phyloP scores from a whole-genome alignment of 2,888 invertebrate species.

The Drosophila mettleri region DNA sequence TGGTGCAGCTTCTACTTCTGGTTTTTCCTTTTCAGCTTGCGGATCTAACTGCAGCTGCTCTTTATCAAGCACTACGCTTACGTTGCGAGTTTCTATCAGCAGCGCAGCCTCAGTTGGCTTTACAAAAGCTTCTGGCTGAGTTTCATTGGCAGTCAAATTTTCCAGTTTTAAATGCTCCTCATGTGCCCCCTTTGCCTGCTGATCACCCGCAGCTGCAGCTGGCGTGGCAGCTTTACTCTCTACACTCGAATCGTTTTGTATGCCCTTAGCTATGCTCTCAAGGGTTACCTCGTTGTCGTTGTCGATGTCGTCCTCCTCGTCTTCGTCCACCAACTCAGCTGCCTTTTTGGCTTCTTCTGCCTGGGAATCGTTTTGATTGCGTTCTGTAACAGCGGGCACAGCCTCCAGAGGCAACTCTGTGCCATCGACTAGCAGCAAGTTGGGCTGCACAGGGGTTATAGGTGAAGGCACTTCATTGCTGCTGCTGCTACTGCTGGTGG shows the following conservation, averaged over 20 bases:
- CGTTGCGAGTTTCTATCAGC: conserved; percentile 22
- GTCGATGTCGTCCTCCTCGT: conserved; percentile 46
- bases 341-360: conserved; percentile 1
- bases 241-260: conserved; percentile 25
- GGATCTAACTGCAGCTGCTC: neutral
- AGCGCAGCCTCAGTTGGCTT: neutral
- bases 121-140: neutral
- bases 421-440: conserved; percentile 88
- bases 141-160: neutral
- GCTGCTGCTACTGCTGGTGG: conserved; percentile 18
- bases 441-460: conserved; percentile 57
- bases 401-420: conserved; percentile 86
- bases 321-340: conserved; percentile 43
- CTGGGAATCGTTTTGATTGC: conserved; percentile 18
- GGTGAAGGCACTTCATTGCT: conserved; percentile 42
- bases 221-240: conserved; percentile 2
- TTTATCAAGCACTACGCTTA: conserved; percentile 3
- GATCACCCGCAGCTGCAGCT: neutral
- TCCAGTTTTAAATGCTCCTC: neutral
- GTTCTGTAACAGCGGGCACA: conserved; percentile 40
- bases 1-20: neutral
- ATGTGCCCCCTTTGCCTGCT: neutral
- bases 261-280: conserved; percentile 47
- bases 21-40: neutral
- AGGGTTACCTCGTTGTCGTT: conserved; percentile 52